Conservation (phyloP, 2,113 vertebrate genomes). For the Limanda limanda region DNA sequence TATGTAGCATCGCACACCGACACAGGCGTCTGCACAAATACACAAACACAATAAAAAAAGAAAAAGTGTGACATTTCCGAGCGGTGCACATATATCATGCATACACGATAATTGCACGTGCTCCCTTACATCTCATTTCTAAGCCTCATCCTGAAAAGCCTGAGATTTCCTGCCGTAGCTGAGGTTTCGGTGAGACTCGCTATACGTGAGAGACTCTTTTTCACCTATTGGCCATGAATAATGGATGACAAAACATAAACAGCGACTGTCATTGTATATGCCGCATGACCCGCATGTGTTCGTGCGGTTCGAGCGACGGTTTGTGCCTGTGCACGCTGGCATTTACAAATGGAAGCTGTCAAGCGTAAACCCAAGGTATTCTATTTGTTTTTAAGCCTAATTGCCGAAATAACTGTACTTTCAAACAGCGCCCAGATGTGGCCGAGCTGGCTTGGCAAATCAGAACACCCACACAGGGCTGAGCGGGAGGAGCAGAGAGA, state of each 20-base stretch:
- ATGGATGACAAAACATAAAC: constrained; percentile 76
- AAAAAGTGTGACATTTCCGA: background rate
- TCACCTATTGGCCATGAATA: constrained; percentile 73
- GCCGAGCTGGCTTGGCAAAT: constrained; percentile 45
- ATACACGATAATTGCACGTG: constrained; percentile 21
- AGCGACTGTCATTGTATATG: constrained; percentile 50
- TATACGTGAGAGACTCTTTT: constrained; percentile 49
- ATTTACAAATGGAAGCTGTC: constrained; percentile 45
- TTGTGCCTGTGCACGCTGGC: constrained; percentile 1
- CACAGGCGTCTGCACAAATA: background rate
- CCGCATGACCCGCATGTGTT: constrained; percentile 17
- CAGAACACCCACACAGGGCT: constrained; percentile 60
- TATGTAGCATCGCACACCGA: background rate
- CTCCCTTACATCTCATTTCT: constrained; percentile 14
- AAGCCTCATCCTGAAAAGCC: constrained; percentile 36
- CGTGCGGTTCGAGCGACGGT: constrained; percentile 1
- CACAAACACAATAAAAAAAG: background rate
- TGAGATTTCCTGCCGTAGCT: constrained; percentile 44
- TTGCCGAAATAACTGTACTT: constrained; percentile 73
- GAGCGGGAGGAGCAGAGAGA: constrained; percentile 13
- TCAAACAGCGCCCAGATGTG: constrained; percentile 72
- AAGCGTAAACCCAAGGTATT: constrained; percentile 49
- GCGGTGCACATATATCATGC: constrained; percentile 1
- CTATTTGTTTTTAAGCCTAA: constrained; percentile 71
- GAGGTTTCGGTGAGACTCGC: constrained; percentile 43